These are phyloP conservation scores for Wiebesia pumilae DNA, from an alignment of 1,140 invertebrate species.

Conservation along the genomic window DNA sequence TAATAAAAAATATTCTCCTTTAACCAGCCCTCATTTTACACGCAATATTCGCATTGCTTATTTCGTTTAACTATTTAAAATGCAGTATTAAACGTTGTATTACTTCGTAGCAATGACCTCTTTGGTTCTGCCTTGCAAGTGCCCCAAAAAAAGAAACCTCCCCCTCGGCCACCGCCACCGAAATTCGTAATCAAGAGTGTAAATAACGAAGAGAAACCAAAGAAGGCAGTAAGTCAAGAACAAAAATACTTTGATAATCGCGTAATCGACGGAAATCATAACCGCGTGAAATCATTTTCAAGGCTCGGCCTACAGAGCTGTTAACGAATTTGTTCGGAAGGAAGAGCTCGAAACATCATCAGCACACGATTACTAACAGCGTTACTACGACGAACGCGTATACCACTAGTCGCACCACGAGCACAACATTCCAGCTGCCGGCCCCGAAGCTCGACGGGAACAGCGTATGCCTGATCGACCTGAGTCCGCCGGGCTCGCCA, in stretches of 20 bases:
- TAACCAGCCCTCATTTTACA: not conserved
- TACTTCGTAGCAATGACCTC: conserved; percentile 62
- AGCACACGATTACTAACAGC: not conserved
- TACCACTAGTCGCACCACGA: conserved; percentile 9
- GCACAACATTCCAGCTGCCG: conserved; percentile 36
- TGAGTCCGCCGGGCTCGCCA: conserved; percentile 81
- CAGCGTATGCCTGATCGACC: conserved; percentile 64
- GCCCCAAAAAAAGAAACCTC: conserved; percentile 70
- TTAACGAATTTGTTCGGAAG: conserved; percentile 67
- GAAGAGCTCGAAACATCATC: conserved; percentile 54
- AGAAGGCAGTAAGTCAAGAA: conserved; percentile 64
- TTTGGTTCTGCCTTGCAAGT: conserved; percentile 60
- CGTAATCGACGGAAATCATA: not conserved
- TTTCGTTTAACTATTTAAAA: not conserved
- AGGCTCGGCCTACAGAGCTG: conserved; percentile 69
- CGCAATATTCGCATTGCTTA: not conserved
- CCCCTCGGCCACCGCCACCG: conserved; percentile 72
- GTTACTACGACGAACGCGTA: not conserved
- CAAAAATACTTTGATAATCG: not conserved
- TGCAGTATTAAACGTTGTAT: not conserved
- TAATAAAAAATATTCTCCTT: not conserved
- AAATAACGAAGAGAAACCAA: conserved; percentile 64
- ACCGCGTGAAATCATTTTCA: conserved; percentile 40
- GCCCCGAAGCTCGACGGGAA: conserved; percentile 41
- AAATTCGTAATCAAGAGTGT: conserved; percentile 66